Evolutionary conservation across 2,113 vertebrate genomes (phyloP).

Genomic region (Thamnophis sirtalis): DNA sequence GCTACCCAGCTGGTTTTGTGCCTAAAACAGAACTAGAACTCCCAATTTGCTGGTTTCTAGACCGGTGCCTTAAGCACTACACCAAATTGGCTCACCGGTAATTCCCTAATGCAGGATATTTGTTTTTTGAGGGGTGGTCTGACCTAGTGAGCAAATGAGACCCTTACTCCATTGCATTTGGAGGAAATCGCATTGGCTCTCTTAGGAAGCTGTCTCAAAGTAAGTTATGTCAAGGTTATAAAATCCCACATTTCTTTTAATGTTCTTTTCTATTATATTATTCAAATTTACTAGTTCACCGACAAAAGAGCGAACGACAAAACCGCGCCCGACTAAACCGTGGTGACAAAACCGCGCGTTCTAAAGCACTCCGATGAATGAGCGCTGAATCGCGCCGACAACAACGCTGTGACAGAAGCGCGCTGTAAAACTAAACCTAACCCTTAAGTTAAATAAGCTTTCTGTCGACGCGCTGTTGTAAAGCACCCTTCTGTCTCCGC

Average conservation of each 20-base stretch:
- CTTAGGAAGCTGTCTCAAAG: neutral
- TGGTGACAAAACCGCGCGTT: too few species aligned
- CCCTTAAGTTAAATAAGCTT: too few species aligned
- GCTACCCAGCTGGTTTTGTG: neutral
- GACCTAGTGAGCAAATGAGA: neutral
- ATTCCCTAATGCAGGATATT: neutral
- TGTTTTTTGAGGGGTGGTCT: neutral
- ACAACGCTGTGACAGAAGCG: too few species aligned
- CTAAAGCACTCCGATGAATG: too few species aligned
- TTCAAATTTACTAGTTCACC: conserved; percentile 58
- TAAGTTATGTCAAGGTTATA: conserved; percentile 23
- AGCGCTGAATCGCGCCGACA: too few species aligned
- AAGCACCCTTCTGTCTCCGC: too few species aligned
- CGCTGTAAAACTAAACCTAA: too few species aligned
- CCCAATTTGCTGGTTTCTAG: neutral
- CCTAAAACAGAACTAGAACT: neutral
- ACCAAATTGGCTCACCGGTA: neutral
- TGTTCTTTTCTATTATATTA: conserved; percentile 33
- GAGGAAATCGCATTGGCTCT: neutral
- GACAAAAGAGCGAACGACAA: too few species aligned
- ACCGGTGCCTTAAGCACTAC: neutral
- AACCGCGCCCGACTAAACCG: too few species aligned
- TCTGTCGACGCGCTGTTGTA: too few species aligned
- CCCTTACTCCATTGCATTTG: neutral
- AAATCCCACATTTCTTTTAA: neutral